Evolutionary conservation across 1,140 invertebrate species (phyloP), one percentile per base, ranked within the genome.

Genomic region (Spodoptera frugiperda): DNA sequence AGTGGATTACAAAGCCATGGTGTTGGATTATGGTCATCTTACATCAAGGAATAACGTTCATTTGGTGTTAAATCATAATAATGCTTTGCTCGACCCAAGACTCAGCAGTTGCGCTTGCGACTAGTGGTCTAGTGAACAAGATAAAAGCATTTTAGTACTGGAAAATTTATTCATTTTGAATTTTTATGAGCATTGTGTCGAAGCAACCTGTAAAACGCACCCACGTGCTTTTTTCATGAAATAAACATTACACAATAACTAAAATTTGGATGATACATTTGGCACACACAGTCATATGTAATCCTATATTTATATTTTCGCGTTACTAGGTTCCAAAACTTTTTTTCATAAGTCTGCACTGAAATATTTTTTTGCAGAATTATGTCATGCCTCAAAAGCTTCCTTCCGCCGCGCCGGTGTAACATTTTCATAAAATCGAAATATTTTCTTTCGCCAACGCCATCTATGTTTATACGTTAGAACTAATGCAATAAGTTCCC

Each of bases 391-490:
- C 59, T 25, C 19, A 15, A 11, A 46, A 21, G 63, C 21, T 67
- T 25, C 63, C 46, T 67, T 67, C 39, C 44, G 46, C 8, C 17
- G 17, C 44, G 46, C 8, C 17, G 17, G 19, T 49, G 14, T 19
- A 53, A 70, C 49, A 17, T 67, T 54, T 70, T 70, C 67, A 39
- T 53, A 53, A 39, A 8, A 39, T 39, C 33, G 33, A 39, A 54
- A 33, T 15, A 70, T 14, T 54, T 54, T 70, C 14, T 67, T 25
- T 3, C 10, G 49, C 44, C 59, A 81, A 15, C 84, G 86, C 86
- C 87, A 84, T 86, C 87, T 89, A 82, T 81, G 30, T 19, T 44
- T 39, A 11, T 19, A 68, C 19, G 17, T 19, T 19, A 49, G 78
- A 84, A 65, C 74, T 73, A 49, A 15, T 70, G 21, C 44, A 19